Base-by-base conservation (phyloP, 2,888 invertebrate species). In the Dascillus cervinus region DNA sequence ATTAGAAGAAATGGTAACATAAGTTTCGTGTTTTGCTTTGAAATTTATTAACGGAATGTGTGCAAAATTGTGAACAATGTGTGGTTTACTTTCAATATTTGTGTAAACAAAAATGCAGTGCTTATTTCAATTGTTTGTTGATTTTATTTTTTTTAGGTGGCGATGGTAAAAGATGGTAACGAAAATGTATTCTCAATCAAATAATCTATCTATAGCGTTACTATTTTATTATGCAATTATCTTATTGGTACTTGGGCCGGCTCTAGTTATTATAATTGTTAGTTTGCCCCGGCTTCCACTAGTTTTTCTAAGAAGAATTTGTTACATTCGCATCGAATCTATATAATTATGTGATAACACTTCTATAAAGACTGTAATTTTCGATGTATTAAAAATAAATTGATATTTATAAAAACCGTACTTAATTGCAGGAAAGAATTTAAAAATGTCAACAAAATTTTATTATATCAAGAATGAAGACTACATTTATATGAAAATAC, bases 221-320 rank as follows among this genome's bases (percentile, higher is more conserved):
- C 53, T 77, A 38, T 65, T 78, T 54, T 69, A 71, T 43, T 82
- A 81, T 73, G 67, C 78, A 37, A 70, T 72, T 33, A 65, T 77
- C 32, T 69, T 79, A 50, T 64, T 82, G 35, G 58, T 82, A 34
- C 75, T 81, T 50, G 79, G 80, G 46, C 82, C 82, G 20, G 66
- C 77, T 48, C 70, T 77, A 39, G 65, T 82, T 49, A 71, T 82
- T 50, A 72, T 79, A 55, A 70, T 79, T 43, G 66, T 80, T 37
- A 77, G 77, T 55, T 64, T 82, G 46, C 82, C 82, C 32, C 79
- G 82, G 55, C 64, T 82, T 53, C 82, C 82, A 35, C 71, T 82
- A 47, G 64, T 80, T 50, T 67, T 80, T 49, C 62, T 81, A 32
- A 70, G 79, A 46, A 71, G 79, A 55, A 70, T 77, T 47, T 77